Base-by-base conservation (phyloP, 2,888 invertebrate species). In the Boloria selene region DNA sequence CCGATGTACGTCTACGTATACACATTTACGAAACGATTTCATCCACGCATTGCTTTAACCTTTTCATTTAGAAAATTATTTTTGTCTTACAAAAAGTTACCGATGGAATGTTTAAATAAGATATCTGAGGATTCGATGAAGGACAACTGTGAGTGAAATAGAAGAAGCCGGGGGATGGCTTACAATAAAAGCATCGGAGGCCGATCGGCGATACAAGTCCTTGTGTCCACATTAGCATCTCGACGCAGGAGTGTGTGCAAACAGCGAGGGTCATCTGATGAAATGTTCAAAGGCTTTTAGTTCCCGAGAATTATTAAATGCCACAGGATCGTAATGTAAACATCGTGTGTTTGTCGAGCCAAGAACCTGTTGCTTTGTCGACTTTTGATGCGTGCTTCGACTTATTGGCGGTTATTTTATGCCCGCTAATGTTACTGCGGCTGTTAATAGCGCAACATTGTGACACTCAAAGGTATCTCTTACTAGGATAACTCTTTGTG, bases 271-370 rank as follows among this genome's bases (percentile, higher is more conserved):
- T 91, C 92, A 92, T 90, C 91, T 90, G 90, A 92, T 92, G 91
- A 91, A 90, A 92, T 92, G 91, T 92, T 91, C 91, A 90, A 92
- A 92, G 91, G 89, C 92, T 92, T 92, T 92, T 92, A 92, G 91
- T 91, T 92, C 92, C 92, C 90, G 91, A 91, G 91, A 90, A 92
- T 91, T 91, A 92, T 92, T 92, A 90, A 92, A 91, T 90, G 87
- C 85, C 85, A 87, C 91, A 91, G 92, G 92, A 91, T 90, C 86
- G 87, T 90, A 90, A 89, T 91, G 89, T 85, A 92, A 91, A 92
- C 91, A 92, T 76, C 72, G 79, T 72, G 76, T 92, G 87, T 91
- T 92, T 90, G 90, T 79, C 77, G 83, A 89, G 85, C 78, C 84
- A 78, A 87, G 88, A 91, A 90, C 91, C 90, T 90, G 91, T 91